Percentiles rank a stretch among this genome's conserved stretches.
Conservation (phyloP, 2,888 invertebrate genomes). For the Cryptophagus acutangulus region DNA sequence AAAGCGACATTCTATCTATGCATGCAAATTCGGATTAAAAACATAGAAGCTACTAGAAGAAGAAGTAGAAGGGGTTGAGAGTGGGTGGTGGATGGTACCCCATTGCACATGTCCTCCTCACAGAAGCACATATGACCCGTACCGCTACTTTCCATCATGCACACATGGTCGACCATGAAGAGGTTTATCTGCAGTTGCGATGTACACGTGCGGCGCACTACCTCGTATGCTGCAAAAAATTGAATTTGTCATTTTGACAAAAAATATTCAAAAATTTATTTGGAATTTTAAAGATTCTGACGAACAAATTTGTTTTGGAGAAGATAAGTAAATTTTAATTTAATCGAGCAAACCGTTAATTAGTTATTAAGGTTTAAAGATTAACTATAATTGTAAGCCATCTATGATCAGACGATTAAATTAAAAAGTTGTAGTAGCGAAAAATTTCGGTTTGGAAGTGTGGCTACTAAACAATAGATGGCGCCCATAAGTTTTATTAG, state of each 20-base stretch:
- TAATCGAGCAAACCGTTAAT: too few species aligned
- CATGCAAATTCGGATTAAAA: slow-evolving; percentile 37
- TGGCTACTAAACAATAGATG: too few species aligned
- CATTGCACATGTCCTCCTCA: slow-evolving; percentile 95
- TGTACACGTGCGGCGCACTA: slow-evolving; percentile 86
- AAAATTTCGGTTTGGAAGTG: too few species aligned
- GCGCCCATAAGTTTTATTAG: too few species aligned
- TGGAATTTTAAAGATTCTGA: not conserved
- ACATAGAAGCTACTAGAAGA: slow-evolving; percentile 34
- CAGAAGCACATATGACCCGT: slow-evolving; percentile 98
- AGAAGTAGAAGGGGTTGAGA: not conserved
- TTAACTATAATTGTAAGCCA: too few species aligned
- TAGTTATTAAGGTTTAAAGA: too few species aligned
- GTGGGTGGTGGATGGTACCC: slow-evolving; percentile 39
- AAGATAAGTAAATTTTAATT: too few species aligned
- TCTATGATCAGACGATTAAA: too few species aligned
- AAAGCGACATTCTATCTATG: slow-evolving; percentile 29
- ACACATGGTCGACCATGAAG: slow-evolving; percentile 97
- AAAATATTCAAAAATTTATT: not conserved
- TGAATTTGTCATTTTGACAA: not conserved
- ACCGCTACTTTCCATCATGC: slow-evolving; percentile 98
- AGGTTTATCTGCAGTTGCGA: slow-evolving; percentile 91
- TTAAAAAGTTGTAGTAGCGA: too few species aligned
- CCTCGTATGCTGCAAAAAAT: slow-evolving; percentile 74
- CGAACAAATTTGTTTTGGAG: too few species aligned